Evolutionary conservation across 2,888 invertebrate species (phyloP).

Genomic region (Adela reaumurella): DNA sequence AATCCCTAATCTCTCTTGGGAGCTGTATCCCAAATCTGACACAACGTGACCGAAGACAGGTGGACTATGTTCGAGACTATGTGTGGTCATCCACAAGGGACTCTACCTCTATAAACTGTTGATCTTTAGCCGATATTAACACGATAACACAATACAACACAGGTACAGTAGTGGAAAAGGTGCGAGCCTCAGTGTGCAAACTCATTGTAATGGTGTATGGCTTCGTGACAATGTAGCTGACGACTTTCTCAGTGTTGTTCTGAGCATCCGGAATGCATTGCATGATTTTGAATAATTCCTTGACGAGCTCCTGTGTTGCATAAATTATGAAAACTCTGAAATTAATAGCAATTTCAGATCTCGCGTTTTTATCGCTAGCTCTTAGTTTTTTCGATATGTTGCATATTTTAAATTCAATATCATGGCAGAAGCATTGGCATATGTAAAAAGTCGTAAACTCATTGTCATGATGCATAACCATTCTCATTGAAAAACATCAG

Average conservation of each 20-base stretch:
- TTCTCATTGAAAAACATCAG: conserved; percentile 3
- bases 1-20: too few relatives aligned
- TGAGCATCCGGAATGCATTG: conserved; percentile 40
- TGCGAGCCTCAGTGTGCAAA: too few relatives aligned
- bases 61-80: too few relatives aligned
- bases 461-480: conserved; percentile 48
- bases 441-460: conserved; percentile 34
- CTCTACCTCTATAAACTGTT: too few relatives aligned
- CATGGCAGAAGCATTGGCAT: not conserved
- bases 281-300: conserved; percentile 28
- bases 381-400: not conserved
- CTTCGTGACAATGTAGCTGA: conserved; percentile 58
- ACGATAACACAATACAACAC: too few relatives aligned
- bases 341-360: not conserved
- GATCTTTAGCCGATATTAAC: too few relatives aligned
- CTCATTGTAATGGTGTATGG: conserved; percentile 24
- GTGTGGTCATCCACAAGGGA: too few relatives aligned
- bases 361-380: not conserved
- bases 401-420: not conserved
- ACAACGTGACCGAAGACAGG: too few relatives aligned
- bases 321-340: too few relatives aligned
- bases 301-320: not conserved
- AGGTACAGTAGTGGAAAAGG: too few relatives aligned
- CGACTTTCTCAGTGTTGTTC: conserved; percentile 36
- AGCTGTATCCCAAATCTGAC: too few relatives aligned